Base-by-base conservation (phyloP, 2,888 invertebrate genomes). In the Scaptomyza parva region DNA sequence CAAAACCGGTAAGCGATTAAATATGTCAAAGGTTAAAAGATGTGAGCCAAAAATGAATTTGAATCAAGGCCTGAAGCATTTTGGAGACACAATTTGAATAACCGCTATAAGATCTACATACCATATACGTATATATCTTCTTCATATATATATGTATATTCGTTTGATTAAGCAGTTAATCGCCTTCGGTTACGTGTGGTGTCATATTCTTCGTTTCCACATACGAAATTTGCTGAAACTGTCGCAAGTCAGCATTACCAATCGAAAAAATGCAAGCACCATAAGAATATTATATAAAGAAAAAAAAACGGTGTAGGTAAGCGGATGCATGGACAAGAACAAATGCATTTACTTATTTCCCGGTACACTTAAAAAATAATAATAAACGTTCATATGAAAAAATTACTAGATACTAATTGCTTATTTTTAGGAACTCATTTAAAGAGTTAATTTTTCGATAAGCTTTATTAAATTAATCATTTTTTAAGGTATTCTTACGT, bases 141-240 rank as follows among this genome's bases (percentile, higher is more conserved):
- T 12, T 12, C 6, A 24, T 26, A 12, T n/a, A 37, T 24, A 14
- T 39, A 26, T 1, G 17, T 17, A 39, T 39, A 14, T 24, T n/a
- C 17, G 17, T 22, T 60, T 43, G 18, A 51, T 44, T 18, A 22
- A 55, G 33, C 41, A 37, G 11, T 37, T 17, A 57, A 30, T 35
- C 30, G 37, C 53, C 39, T 54, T 37, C 26, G 18, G 51, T 58
- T 73, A 47, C 39, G 47, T 43, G 26, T 41, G 71, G 71, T 71
- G 69, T 71, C 73, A 43, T 54, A 33, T 71, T 63, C 62, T 18
- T 8, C 11, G 63, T 47, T 73, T 68, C 73, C 47, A 73, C 73
- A 73, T 14, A 63, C n/a, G n/a, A 54, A 62, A 43, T 59, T 33
- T 40, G 50, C 54, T 43, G 35, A 72, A 37, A 63, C 47, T 63